Conservation (phyloP, 1,140 invertebrate species). For the Aricia agestis region DNA sequence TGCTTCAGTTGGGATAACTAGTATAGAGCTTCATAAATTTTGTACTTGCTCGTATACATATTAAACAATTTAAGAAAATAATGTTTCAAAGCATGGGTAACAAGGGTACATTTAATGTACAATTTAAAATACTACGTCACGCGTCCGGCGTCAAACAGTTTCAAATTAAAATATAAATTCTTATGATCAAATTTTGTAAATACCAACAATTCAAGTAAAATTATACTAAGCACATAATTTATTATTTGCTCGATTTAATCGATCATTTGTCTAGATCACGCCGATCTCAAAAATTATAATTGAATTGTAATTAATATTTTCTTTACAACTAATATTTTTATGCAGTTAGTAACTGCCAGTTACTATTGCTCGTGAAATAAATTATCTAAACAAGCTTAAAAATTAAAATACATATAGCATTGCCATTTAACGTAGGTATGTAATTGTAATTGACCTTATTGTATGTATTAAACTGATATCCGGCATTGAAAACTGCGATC, state of each 20-base stretch:
- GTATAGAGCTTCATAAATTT: background rate
- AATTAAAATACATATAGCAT: background rate
- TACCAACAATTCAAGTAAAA: constrained; percentile 5
- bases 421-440: no score
- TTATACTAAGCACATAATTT: constrained; percentile 1
- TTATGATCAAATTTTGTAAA: constrained; percentile 13
- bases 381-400: background rate
- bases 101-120: background rate
- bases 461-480: background rate
- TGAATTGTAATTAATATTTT: background rate
- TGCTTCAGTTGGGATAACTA: background rate
- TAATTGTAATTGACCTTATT: constrained; percentile 1
- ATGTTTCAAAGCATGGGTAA: background rate
- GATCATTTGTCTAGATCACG: background rate
- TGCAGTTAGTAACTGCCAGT: no score
- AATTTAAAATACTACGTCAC: background rate
- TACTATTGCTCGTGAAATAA: background rate
- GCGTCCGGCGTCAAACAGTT: background rate
- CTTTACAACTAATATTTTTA: background rate
- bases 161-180: background rate
- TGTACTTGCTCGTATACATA: constrained; percentile 1
- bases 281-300: background rate
- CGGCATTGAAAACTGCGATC: background rate
- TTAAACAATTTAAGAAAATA: background rate
- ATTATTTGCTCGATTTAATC: constrained; percentile 8